phyloP scores from a whole-genome alignment of 2,888 invertebrate species.

The Hecatera dysodea region DNA sequence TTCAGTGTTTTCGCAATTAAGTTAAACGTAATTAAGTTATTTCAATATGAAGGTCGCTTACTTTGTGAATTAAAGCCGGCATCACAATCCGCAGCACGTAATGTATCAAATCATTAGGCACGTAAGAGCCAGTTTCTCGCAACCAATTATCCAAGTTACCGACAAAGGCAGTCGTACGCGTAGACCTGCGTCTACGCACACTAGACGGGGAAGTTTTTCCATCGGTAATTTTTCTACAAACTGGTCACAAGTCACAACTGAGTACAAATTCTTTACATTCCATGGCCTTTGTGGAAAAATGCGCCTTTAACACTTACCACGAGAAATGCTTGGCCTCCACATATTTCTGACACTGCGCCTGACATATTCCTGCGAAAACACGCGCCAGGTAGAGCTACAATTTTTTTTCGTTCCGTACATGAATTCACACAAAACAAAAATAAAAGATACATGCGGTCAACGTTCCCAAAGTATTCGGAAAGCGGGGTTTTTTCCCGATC shows the following conservation, averaged over 20 bases:
- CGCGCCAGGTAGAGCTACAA: conserved; percentile 28
- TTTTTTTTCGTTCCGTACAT: conserved; percentile 32
- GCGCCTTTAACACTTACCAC: conserved; percentile 66
- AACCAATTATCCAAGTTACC: conserved; percentile 61
- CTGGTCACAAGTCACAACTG: conserved; percentile 34
- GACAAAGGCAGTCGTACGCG: conserved; percentile 60
- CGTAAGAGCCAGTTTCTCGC: conserved; percentile 46
- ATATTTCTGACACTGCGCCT: too few species aligned
- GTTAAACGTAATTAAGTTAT: conserved; percentile 7
- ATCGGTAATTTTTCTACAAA: conserved; percentile 56
- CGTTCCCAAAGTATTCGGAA: conserved; percentile 53
- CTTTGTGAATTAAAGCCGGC: conserved; percentile 20
- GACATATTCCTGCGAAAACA: conserved; percentile 49
- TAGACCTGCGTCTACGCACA: conserved; percentile 44
- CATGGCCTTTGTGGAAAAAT: conserved; percentile 57
- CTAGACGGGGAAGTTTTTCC: conserved; percentile 54
- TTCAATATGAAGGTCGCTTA: conserved; percentile 15
- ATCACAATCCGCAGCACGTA: conserved; percentile 33
- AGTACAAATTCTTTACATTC: conserved; percentile 57
- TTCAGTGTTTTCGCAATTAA: conserved; percentile 19
- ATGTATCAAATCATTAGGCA: conserved; percentile 58
- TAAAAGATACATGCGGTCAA: conserved; percentile 61
- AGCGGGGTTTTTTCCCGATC: conserved; percentile 59
- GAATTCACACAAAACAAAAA: conserved; percentile 54
- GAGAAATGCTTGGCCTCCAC: conserved; percentile 43